Conservation (phyloP, 2,888 invertebrate genomes). For the Chymomyza caudatula region DNA sequence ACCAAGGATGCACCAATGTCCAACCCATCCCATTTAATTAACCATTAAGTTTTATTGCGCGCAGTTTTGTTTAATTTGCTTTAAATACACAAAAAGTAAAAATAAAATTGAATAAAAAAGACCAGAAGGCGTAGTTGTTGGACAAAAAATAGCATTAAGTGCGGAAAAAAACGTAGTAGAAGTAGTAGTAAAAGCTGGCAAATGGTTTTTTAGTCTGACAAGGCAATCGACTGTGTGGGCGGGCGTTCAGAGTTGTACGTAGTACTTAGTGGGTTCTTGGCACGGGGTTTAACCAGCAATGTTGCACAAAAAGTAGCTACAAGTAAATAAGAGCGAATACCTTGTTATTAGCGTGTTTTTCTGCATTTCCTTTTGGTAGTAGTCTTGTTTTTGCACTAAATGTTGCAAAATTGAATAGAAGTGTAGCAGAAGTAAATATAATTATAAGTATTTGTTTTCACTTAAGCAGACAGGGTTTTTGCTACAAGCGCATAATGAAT, state of each 20-base stretch:
- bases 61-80: conserved; percentile 73
- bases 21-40: conserved; percentile 69
- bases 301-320: neutral
- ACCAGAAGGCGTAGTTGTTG: neutral
- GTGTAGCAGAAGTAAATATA: no score
- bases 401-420: neutral
- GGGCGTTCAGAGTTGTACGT: conserved; percentile 13
- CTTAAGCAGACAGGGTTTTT: no score
- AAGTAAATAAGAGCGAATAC: neutral
- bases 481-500: no score
- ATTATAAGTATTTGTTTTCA: no score
- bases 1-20: conserved; percentile 44
- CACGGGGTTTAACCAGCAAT: neutral
- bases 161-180: conserved; percentile 2
- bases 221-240: conserved; percentile 38
- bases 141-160: neutral
- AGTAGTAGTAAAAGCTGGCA: conserved; percentile 11
- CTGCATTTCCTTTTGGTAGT: neutral
- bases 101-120: neutral
- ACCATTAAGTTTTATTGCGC: conserved; percentile 71
- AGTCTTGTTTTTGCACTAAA: neutral
- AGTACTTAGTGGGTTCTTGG: neutral
- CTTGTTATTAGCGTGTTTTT: neutral
- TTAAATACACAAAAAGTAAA: conserved; percentile 55
- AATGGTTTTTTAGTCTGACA: neutral